Base-by-base conservation (phyloP, 2,888 invertebrate genomes). In the Nipponacmea schrenckii region DNA sequence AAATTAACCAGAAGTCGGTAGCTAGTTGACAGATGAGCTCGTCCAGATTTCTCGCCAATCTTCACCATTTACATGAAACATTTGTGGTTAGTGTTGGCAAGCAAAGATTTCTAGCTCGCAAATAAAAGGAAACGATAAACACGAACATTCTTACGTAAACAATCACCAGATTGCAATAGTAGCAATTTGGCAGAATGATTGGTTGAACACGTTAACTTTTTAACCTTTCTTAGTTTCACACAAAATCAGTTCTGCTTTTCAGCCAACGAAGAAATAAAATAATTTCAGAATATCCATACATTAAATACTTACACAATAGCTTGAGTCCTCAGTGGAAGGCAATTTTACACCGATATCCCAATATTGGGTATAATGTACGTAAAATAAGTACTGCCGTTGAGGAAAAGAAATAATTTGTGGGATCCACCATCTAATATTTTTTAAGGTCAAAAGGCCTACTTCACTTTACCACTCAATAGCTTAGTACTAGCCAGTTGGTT, bases 71-170 rank as follows among this genome's bases (percentile, higher is more conserved):
- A 56, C 20, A 56, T 20, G 56, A 56, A 56, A 56, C 56, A 56
- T 56, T 56, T 56, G 56, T 56, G 24, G 20, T 56, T 56, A 24
- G 24, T 56, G 56, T 56, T 24, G 24, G 20, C 56, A 56, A 56
- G 56, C 56, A 56, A 56, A 56, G 56, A 14, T 56, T 56, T 56
- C 56, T 56, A 56, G 39, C 56, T 56, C 56, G 20, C 20, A 56
- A 56, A 56, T 56, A 24, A 56, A 20, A 24, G 20, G 20, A 56
- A 56, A 56, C 20, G 56, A 56, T 56, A 56, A 56, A 56, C 56
- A 56, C 39, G 56, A 56, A 24, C 20, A 24, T 24, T 20, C 56
- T 56, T 56, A 56, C 56, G 56, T 56, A 56, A 56, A 56, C 56
- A 56, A 56, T 56, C 56, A 12, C 20, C 56, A 24, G 20, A 20